Evolutionary conservation across 2,888 invertebrate genomes (phyloP).

Genomic region (Cordilura impudica): DNA sequence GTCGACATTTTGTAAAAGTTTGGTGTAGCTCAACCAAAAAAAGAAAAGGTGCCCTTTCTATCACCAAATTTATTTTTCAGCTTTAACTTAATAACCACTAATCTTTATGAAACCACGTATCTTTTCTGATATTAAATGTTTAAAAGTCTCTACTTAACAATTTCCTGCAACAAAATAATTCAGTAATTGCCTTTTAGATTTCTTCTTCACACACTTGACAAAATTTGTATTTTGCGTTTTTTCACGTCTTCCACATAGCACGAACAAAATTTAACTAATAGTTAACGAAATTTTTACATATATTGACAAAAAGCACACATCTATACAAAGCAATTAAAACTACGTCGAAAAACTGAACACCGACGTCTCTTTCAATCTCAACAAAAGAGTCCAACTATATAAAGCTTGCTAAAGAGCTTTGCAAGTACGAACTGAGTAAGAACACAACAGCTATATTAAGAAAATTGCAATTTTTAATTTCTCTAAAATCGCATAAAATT

Average conservation of each 20-base stretch:
- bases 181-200: slow-evolving; percentile 37
- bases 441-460: neutral
- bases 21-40: slow-evolving; percentile 40
- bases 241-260: slow-evolving; percentile 42
- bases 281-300: slow-evolving; percentile 55
- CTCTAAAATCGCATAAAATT: neutral
- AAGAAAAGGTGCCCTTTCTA: slow-evolving; percentile 39
- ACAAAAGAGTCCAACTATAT: neutral
- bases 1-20: slow-evolving; percentile 88
- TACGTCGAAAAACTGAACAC: neutral
- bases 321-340: slow-evolving; percentile 13
- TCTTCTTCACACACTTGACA: slow-evolving; percentile 33
- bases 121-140: slow-evolving; percentile 33
- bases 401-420: no score
- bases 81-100: slow-evolving; percentile 31
- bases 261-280: slow-evolving; percentile 64
- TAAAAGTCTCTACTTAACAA: slow-evolving; percentile 16
- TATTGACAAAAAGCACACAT: slow-evolving; percentile 54
- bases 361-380: neutral
- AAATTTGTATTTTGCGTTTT: slow-evolving; percentile 26
- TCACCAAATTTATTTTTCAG: slow-evolving; percentile 29
- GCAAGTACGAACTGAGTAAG: neutral
- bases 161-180: slow-evolving; percentile 50
- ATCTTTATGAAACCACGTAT: slow-evolving; percentile 13
- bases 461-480: neutral